Conservation (phyloP, 2,113 vertebrate genomes). For the Pteronura brasiliensis region DNA sequence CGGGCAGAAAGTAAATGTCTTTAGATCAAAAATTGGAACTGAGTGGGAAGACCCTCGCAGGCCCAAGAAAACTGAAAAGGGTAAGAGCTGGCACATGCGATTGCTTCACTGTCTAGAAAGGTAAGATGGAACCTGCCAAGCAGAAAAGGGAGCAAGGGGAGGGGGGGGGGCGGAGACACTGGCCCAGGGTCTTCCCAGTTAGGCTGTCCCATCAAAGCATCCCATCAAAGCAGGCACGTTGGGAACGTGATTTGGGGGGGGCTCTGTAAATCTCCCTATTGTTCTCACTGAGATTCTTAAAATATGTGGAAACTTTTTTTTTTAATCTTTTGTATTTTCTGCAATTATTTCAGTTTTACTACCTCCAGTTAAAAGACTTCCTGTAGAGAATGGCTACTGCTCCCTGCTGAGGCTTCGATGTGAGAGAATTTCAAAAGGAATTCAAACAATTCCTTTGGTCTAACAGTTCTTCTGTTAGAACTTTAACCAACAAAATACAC, state of each 20-base stretch:
- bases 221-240: not conserved
- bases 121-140: not conserved
- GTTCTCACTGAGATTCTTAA: not conserved
- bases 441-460: not conserved
- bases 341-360: not conserved
- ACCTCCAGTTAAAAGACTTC: not conserved
- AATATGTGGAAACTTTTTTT: not conserved
- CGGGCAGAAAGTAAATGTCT: not conserved
- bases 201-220: not conserved
- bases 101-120: not conserved
- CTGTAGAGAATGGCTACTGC: not conserved
- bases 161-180: too few species aligned
- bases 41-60: not conserved
- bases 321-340: not conserved
- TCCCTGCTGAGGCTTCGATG: not conserved
- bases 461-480: not conserved
- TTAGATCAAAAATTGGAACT: not conserved
- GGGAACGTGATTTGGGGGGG: not conserved
- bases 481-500: not conserved
- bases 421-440: slow-evolving; percentile 22
- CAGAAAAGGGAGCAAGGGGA: not conserved
- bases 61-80: not conserved
- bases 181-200: not conserved
- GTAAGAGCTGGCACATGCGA: not conserved
- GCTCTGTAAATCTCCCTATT: not conserved